A percentile compares a stretch with the other conserved stretches of the same genome.
These are phyloP conservation scores for Lycocorax pyrrhopterus DNA, from an alignment of 2,113 vertebrate species.

Conservation along the genomic window DNA sequence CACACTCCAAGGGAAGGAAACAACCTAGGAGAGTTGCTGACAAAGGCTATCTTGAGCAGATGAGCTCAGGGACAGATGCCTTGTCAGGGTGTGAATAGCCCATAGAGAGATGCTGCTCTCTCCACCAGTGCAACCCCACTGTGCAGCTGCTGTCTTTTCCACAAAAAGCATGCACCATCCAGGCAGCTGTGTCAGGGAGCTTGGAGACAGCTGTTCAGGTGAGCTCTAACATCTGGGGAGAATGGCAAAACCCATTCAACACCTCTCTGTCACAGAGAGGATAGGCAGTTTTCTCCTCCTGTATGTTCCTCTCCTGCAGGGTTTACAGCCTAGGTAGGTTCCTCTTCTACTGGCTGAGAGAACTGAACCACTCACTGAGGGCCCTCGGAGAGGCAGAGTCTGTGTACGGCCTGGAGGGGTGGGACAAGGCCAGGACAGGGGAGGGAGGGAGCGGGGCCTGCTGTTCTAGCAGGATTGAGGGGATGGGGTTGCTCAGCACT, in stretches of 20 bases:
- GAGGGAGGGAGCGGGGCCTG: accelerated
- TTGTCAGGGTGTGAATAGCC: background rate
- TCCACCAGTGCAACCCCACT: accelerated
- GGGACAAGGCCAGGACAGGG: background rate
- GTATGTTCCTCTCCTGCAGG: background rate
- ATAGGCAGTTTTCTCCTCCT: background rate
- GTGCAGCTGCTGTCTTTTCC: background rate
- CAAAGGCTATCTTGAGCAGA: background rate
- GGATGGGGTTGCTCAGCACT: background rate
- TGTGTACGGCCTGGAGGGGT: accelerated
- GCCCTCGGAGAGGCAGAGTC: background rate
- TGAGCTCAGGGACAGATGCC: background rate
- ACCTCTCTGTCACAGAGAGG: background rate
- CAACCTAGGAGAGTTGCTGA: background rate
- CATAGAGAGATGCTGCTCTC: background rate
- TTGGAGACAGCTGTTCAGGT: background rate
- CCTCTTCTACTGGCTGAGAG: background rate
- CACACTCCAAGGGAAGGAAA: background rate
- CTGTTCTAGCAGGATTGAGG: background rate
- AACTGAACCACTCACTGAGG: accelerated
- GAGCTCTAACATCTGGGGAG: background rate
- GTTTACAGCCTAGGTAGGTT: background rate
- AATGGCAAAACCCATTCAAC: background rate
- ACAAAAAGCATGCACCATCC: background rate
- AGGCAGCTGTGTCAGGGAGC: background rate